Percentiles rank a stretch among this genome's conserved stretches.
Conservation (phyloP, 1,140 invertebrate genomes). For the Zophobas atratus region DNA sequence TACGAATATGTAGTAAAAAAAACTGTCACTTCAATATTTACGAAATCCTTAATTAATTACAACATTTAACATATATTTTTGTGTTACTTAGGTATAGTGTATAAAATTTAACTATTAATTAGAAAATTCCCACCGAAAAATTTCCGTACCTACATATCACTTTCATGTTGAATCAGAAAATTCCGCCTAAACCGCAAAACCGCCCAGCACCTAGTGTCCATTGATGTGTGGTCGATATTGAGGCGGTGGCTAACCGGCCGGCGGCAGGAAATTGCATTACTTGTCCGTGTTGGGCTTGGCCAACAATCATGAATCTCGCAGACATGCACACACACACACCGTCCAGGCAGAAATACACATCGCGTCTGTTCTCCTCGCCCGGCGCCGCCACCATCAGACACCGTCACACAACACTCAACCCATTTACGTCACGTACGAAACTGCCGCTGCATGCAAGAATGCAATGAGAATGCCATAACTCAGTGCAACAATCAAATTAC, state of each 20-base stretch:
- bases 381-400: conserved; percentile 27
- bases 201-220: conserved; percentile 22
- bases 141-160: not conserved
- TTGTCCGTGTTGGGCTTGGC: conserved; percentile 45
- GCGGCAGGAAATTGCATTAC: conserved; percentile 48
- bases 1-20: no score
- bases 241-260: conserved; percentile 46
- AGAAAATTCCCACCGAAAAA: not conserved
- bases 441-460: conserved; percentile 30
- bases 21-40: no score
- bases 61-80: no score
- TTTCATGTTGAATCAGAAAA: conserved; percentile 35
- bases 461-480: conserved; percentile 36
- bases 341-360: conserved; percentile 9
- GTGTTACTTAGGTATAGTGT: not conserved
- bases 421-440: conserved; percentile 35
- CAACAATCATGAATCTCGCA: conserved; percentile 36
- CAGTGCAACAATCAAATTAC: conserved; percentile 28
- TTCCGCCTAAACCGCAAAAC: conserved; percentile 36
- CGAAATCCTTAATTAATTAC: no score
- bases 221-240: conserved; percentile 48
- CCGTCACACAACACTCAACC: conserved; percentile 31
- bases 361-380: not conserved
- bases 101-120: not conserved
- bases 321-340: conserved; percentile 37